phyloP scores from a whole-genome alignment of 1,140 invertebrate species.

The Triops longicaudatus region DNA sequence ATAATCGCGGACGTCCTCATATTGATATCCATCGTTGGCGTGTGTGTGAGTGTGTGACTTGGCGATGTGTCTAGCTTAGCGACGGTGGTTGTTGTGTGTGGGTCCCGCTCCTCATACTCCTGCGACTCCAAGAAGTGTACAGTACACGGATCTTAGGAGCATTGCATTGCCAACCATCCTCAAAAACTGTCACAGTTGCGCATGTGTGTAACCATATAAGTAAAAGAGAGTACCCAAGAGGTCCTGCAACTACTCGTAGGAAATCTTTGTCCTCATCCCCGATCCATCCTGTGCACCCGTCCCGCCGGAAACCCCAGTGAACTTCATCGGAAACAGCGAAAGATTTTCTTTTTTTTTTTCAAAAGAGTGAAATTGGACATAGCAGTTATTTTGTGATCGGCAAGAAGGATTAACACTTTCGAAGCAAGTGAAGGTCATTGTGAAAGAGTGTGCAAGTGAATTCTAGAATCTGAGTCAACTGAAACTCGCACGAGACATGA shows the following conservation, averaged over 20 bases:
- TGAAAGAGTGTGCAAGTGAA: too few species aligned
- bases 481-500: too few species aligned
- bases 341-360: background rate
- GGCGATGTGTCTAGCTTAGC: conserved; percentile 1
- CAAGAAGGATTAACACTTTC: too few species aligned
- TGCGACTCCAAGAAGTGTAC: background rate
- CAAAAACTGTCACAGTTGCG: background rate
- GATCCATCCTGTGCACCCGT: conserved; percentile 9
- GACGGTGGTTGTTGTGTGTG: background rate
- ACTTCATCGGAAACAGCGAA: background rate
- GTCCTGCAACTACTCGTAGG: background rate
- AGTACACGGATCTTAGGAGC: background rate
- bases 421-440: too few species aligned
- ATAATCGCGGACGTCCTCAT: conserved; percentile 12
- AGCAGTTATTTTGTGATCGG: too few species aligned
- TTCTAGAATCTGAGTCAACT: too few species aligned
- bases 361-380: too few species aligned
- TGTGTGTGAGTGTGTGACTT: conserved; percentile 6
- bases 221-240: background rate
- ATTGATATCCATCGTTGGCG: conserved; percentile 3
- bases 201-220: background rate
- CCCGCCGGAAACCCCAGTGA: background rate
- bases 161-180: background rate
- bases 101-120: background rate
- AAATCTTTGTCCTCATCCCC: conserved; percentile 6